phyloP scores from a whole-genome alignment of 2,888 invertebrate genomes.

The Strigamia transsilvanica region DNA sequence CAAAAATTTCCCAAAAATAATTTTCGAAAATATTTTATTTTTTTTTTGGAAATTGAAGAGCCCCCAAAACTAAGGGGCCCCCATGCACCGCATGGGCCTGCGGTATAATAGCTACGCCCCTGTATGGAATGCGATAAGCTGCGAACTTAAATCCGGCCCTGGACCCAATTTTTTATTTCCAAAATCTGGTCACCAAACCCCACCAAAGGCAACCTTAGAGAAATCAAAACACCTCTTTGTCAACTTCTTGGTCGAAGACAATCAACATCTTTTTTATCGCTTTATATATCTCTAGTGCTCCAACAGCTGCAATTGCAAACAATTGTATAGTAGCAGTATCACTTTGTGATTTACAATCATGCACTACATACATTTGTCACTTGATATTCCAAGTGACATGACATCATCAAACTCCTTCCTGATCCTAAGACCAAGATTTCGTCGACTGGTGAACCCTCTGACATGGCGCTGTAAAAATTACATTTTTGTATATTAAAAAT shows the following conservation, averaged over 20 bases:
- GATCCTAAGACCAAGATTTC: constrained; percentile 59
- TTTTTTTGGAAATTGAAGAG: too few species aligned
- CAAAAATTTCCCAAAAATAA: too few species aligned
- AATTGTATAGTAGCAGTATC: background rate
- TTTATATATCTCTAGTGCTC: constrained; percentile 76
- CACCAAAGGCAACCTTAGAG: too few species aligned
- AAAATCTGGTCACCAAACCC: too few species aligned
- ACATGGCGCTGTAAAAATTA: constrained; percentile 63
- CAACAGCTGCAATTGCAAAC: constrained; percentile 65
- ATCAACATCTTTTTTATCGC: constrained; percentile 74
- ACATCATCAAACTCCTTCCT: constrained; percentile 74
- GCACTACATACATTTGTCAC: constrained; percentile 65
- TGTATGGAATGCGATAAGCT: too few species aligned
- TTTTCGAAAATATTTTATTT: too few species aligned
- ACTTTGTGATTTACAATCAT: constrained; percentile 58
- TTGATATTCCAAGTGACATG: constrained; percentile 70
- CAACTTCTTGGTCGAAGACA: constrained; percentile 72
- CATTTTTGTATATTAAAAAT: background rate
- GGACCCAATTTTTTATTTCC: too few species aligned
- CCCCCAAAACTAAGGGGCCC: too few species aligned
- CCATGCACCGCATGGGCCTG: too few species aligned
- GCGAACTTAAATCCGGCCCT: too few species aligned
- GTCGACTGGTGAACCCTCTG: constrained; percentile 60
- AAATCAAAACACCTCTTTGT: constrained; percentile 70
- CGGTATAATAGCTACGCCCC: too few species aligned